A percentile compares a stretch with the other conserved stretches of the same genome.
Conservation (phyloP, 2,888 invertebrate genomes). For the Corbicula japonica region DNA sequence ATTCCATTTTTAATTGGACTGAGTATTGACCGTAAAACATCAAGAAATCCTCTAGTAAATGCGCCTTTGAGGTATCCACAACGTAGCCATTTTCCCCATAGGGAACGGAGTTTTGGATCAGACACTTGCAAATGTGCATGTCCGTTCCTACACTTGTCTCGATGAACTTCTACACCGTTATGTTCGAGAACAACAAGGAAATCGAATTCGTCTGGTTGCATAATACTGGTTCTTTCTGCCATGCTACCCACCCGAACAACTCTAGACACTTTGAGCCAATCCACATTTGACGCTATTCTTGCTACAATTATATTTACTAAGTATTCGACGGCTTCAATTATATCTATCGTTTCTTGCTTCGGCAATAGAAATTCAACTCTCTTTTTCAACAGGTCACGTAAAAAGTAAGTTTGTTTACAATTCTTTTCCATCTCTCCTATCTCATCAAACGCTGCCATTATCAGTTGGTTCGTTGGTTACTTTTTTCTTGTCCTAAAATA, state of each 20-base stretch:
- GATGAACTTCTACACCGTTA: neutral
- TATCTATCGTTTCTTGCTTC: neutral
- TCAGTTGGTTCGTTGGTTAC: no score
- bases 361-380: neutral
- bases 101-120: neutral
- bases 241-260: conserved; percentile 6
- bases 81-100: conserved; percentile 6
- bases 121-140: conserved; percentile 12
- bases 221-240: conserved; percentile 9
- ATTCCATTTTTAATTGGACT: no score
- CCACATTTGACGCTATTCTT: neutral
- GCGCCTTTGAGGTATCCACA: conserved; percentile 5
- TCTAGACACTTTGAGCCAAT: neutral
- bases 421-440: no score
- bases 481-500: no score
- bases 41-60: neutral
- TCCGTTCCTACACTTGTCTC: neutral
- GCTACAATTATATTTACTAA: neutral
- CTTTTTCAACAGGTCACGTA: neutral
- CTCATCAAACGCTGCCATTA: no score
- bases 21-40: no score
- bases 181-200: conserved; percentile 11
- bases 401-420: neutral
- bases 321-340: neutral
- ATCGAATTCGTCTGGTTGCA: conserved; percentile 10